Evolutionary conservation across 2,888 invertebrate genomes (phyloP).

Genomic region (Phorcus lineatus): DNA sequence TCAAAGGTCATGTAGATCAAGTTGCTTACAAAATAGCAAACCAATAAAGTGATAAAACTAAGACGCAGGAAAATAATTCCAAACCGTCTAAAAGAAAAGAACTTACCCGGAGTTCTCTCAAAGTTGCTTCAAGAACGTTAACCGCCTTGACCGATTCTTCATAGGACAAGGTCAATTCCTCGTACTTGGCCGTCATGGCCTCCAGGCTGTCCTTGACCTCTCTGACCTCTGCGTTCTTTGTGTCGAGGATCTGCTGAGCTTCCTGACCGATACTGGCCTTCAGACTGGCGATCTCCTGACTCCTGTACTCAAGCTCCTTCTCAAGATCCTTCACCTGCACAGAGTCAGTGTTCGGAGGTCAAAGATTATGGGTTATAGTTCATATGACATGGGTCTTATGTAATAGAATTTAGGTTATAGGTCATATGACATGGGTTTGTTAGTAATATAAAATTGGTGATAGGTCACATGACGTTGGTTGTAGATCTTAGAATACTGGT

Average conservation of each 20-base stretch:
- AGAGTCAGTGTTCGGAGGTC: neutral
- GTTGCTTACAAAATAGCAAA: too few species aligned
- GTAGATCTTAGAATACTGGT: too few species aligned
- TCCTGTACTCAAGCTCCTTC: constrained; percentile 49
- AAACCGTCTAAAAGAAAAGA: too few species aligned
- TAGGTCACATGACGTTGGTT: too few species aligned
- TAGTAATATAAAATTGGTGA: too few species aligned
- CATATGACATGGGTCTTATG: too few species aligned
- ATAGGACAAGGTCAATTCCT: constrained; percentile 53
- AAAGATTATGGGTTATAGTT: too few species aligned
- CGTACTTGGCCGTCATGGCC: constrained; percentile 44
- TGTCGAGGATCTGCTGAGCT: constrained; percentile 39
- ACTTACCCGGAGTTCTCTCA: constrained; percentile 52
- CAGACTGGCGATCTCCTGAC: constrained; percentile 48
- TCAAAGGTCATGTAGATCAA: too few species aligned
- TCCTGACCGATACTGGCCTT: constrained; percentile 50
- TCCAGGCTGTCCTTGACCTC: constrained; percentile 45
- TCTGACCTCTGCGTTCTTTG: constrained; percentile 43
- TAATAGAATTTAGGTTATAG: too few species aligned
- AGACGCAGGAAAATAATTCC: too few species aligned
- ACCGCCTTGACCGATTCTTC: constrained; percentile 51
- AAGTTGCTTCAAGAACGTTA: constrained; percentile 47
- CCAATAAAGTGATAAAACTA: too few species aligned
- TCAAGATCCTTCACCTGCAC: constrained; percentile 46
- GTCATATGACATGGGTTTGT: too few species aligned